A percentile compares a stretch with the other conserved stretches of the same genome.
Evolutionary conservation across 2,113 vertebrate species (phyloP).

Genomic region (Dicerorhinus sumatrensis): DNA sequence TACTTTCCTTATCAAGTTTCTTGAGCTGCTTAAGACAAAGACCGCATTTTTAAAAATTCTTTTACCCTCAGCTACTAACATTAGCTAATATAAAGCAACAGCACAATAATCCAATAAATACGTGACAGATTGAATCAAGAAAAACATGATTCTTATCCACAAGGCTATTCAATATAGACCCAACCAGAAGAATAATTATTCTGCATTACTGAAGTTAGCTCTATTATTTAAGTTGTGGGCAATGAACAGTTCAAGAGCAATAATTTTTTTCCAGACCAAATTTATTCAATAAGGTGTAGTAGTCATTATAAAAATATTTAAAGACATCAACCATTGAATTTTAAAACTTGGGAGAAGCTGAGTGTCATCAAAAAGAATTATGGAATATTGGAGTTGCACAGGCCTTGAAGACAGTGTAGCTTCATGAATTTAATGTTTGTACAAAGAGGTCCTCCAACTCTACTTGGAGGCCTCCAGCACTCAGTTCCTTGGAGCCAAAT

Average conservation of each 20-base stretch:
- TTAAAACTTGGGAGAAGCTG: neutral
- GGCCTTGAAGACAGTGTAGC: neutral
- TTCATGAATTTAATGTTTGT: neutral
- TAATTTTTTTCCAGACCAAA: neutral
- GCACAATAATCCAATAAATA: neutral
- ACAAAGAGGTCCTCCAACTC: neutral
- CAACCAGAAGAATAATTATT: neutral
- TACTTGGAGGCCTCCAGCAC: neutral
- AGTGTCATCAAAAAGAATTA: neutral
- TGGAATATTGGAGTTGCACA: neutral
- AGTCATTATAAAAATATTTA: neutral
- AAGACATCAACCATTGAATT: neutral
- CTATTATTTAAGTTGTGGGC: neutral
- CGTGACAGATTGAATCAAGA: slow-evolving; percentile 8
- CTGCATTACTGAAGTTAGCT: neutral
- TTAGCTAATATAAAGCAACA: neutral
- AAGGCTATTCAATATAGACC: neutral
- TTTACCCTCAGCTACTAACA: neutral
- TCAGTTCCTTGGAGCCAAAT: neutral
- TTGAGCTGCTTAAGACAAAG: slow-evolving; percentile 5
- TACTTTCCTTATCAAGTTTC: slow-evolving; percentile 21
- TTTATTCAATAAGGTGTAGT: neutral
- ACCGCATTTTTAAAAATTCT: neutral
- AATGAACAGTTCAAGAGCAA: slow-evolving; percentile 3
- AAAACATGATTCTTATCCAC: neutral